Evolutionary conservation across 2,113 vertebrate genomes (phyloP).

Genomic region (Caranx ignobilis): DNA sequence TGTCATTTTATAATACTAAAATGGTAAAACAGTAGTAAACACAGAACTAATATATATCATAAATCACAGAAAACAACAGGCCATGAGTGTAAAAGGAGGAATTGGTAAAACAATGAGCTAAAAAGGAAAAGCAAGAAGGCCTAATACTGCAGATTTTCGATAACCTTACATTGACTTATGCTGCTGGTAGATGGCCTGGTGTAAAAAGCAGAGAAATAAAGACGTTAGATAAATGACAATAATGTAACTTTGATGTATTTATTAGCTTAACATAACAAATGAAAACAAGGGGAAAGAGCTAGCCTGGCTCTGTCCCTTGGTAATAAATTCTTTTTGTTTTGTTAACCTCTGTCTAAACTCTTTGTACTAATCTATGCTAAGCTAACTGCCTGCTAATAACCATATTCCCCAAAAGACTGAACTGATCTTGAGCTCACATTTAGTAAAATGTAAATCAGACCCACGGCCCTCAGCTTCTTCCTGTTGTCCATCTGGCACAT

Average conservation of each 20-base stretch:
- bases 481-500: conserved; percentile 38
- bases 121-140: neutral
- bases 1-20: neutral
- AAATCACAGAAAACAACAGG: neutral
- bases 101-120: neutral
- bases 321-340: too few species aligned
- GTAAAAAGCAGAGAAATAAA: neutral
- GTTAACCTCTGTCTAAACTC: too few species aligned
- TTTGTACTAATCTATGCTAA: neutral
- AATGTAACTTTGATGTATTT: neutral
- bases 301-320: too few species aligned
- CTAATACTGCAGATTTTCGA: neutral
- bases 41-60: too few species aligned
- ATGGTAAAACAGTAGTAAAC: neutral
- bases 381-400: neutral
- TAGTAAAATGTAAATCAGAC: conserved; percentile 1
- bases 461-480: conserved; percentile 6
- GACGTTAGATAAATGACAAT: neutral
- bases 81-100: neutral
- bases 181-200: neutral
- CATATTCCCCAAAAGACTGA: neutral
- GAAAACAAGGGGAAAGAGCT: too few species aligned
- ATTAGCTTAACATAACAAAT: too few species aligned
- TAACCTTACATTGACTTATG: neutral
- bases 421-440: neutral